Evolutionary conservation across 2,888 invertebrate genomes (phyloP).

Genomic region (Andrena dorsata): DNA sequence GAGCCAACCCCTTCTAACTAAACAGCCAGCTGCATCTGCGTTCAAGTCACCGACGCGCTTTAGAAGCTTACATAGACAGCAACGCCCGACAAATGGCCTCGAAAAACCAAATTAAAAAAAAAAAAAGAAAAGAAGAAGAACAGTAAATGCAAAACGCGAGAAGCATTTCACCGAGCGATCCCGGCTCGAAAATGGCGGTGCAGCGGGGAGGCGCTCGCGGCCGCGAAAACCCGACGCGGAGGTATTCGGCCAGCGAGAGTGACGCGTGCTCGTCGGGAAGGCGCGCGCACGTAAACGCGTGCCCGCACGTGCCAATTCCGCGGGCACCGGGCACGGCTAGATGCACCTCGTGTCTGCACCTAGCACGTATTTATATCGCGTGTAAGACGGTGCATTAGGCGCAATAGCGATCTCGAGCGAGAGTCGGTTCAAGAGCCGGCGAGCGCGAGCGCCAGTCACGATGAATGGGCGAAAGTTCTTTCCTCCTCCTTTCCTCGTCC

Average conservation of each 20-base stretch:
- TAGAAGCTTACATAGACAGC: no score
- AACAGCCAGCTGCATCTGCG: background rate
- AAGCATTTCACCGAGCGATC: background rate
- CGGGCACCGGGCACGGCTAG: slow-evolving; percentile 27
- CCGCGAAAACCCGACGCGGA: background rate
- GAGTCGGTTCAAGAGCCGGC: slow-evolving; percentile 55
- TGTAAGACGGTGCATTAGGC: slow-evolving; percentile 39
- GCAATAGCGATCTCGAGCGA: slow-evolving; percentile 45
- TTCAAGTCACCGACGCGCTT: no score
- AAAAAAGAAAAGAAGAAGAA: no score
- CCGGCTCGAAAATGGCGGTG: background rate
- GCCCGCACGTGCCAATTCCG: slow-evolving; percentile 55
- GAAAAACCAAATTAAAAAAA: no score
- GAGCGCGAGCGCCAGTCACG: slow-evolving; percentile 13
- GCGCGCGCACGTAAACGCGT: slow-evolving; percentile 23
- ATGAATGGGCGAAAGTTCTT: slow-evolving; percentile 76
- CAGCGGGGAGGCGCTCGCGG: background rate
- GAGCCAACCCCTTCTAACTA: background rate
- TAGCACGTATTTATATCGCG: slow-evolving; percentile 48
- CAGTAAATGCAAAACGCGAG: background rate
- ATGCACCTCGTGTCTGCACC: slow-evolving; percentile 38
- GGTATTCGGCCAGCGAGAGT: slow-evolving; percentile 1
- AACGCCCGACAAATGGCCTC: no score
- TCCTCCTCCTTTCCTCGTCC: slow-evolving; percentile 60
- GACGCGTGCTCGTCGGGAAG: slow-evolving; percentile 23